These are phyloP conservation scores for Mionectes olivaceus DNA, from an alignment of 2,797 vertebrate species.

Conservation along the genomic window DNA sequence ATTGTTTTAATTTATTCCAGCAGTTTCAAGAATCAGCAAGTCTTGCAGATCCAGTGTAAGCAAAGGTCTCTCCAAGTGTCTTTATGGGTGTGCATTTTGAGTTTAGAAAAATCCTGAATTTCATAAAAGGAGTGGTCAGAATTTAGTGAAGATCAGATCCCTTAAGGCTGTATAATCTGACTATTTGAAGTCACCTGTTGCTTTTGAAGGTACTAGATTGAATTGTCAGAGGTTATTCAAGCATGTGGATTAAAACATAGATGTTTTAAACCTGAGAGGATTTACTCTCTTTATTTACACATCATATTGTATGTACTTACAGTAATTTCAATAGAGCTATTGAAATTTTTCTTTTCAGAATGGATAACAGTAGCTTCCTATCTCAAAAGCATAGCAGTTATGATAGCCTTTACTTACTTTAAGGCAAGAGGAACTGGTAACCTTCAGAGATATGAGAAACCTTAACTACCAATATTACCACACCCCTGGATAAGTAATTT, in stretches of 20 bases:
- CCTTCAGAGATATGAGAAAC: neutral
- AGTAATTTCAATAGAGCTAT: neutral
- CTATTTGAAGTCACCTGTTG: neutral
- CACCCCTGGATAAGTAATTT: neutral
- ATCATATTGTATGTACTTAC: neutral
- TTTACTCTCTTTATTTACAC: neutral
- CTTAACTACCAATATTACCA: neutral
- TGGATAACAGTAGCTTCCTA: neutral
- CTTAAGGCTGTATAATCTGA: neutral
- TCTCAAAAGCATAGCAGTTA: neutral
- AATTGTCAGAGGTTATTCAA: neutral
- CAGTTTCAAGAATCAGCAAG: neutral
- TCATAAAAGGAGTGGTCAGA: neutral
- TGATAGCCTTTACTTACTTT: neutral
- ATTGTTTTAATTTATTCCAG: neutral
- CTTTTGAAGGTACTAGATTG: neutral
- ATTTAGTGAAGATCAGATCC: neutral
- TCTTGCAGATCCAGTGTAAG: neutral
- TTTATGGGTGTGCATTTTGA: neutral
- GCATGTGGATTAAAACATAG: neutral
- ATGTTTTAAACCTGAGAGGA: neutral
- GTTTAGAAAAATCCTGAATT: neutral
- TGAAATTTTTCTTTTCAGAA: neutral
- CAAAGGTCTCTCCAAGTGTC: neutral
- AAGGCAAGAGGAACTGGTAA: neutral